phyloP scores from a whole-genome alignment of 2,888 invertebrate species.

The Leptinotarsa haldemani region DNA sequence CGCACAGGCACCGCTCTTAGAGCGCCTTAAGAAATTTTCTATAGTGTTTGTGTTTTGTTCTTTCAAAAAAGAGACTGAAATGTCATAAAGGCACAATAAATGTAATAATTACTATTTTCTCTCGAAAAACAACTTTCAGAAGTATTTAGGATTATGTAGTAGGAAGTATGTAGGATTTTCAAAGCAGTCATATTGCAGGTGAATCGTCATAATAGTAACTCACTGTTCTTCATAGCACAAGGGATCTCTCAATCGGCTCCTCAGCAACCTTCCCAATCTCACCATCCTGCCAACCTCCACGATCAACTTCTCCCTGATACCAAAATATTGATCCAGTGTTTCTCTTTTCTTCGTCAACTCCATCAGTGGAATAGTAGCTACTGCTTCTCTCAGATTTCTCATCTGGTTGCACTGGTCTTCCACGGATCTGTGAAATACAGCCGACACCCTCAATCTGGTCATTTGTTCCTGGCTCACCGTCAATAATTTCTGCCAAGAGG shows the following conservation, averaged over 20 bases:
- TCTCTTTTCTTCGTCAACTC: constrained; percentile 65
- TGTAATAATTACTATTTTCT: no score
- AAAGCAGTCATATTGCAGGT: neutral
- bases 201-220: constrained; percentile 34
- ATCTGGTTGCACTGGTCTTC: constrained; percentile 75
- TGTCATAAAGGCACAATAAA: no score
- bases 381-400: constrained; percentile 71
- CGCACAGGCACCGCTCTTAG: no score
- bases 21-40: no score
- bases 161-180: no score
- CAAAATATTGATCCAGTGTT: constrained; percentile 69
- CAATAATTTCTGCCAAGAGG: constrained; percentile 77
- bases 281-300: constrained; percentile 80
- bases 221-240: constrained; percentile 52
- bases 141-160: no score
- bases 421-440: constrained; percentile 78
- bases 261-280: constrained; percentile 74
- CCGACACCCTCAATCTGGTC: constrained; percentile 79
- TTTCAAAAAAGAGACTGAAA: no score
- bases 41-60: no score
- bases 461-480: constrained; percentile 80
- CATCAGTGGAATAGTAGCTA: constrained; percentile 66
- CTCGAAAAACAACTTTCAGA: no score
- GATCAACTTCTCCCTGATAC: constrained; percentile 73
- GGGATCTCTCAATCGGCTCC: constrained; percentile 76